Conservation (phyloP, 1,140 invertebrate genomes). For the Pseudobourletiella spinata region DNA sequence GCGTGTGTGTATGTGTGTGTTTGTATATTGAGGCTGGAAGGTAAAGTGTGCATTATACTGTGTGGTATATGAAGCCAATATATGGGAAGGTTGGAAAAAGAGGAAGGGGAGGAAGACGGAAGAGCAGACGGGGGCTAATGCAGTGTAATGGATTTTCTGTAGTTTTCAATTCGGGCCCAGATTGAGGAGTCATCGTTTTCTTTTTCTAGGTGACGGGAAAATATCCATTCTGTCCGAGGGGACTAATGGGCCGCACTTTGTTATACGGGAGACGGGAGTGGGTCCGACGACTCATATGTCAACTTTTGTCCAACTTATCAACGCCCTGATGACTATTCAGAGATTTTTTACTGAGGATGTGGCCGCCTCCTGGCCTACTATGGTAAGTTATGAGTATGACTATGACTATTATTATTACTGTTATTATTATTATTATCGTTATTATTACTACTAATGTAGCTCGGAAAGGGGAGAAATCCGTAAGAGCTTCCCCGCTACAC, state of each 20-base stretch:
- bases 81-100: not conserved
- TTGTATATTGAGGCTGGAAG: not conserved
- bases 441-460: too few species aligned
- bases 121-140: not conserved
- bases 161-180: not conserved
- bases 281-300: slow-evolving; percentile 38
- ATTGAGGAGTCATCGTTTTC: slow-evolving; percentile 6
- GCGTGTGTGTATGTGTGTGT: not conserved
- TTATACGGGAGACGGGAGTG: slow-evolving; percentile 35
- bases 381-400: slow-evolving; percentile 39
- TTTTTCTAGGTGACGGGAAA: slow-evolving; percentile 33
- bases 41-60: too few species aligned
- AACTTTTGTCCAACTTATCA: slow-evolving; percentile 48
- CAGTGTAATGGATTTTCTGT: slow-evolving; percentile 1
- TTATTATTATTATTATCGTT: too few species aligned
- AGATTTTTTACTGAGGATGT: slow-evolving; percentile 45
- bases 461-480: too few species aligned
- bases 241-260: slow-evolving; percentile 36
- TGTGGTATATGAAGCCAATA: too few species aligned
- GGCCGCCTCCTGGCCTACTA: slow-evolving; percentile 45
- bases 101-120: not conserved
- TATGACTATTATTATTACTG: not conserved
- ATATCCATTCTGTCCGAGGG: slow-evolving; percentile 33
- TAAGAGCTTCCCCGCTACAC: too few species aligned
- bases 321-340: slow-evolving; percentile 45